Conservation (phyloP, 1,140 invertebrate species). For the Lepidurus couesii region DNA sequence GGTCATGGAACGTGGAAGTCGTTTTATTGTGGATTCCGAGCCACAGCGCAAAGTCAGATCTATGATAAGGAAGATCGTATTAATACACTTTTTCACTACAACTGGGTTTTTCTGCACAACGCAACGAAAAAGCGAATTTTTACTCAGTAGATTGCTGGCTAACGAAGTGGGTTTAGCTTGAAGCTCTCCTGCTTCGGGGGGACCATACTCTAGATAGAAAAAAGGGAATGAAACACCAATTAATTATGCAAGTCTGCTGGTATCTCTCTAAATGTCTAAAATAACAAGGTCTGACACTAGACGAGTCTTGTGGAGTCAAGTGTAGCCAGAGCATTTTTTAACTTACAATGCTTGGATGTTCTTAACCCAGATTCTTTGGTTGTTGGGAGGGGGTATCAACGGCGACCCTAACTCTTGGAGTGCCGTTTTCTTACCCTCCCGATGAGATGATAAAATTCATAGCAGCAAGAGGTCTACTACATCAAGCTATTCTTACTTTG, state of each 20-base stretch:
- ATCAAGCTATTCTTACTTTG: constrained; percentile 24
- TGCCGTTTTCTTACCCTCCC: constrained; percentile 17
- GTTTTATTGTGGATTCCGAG: constrained; percentile 52
- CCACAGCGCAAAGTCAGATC: constrained; percentile 53
- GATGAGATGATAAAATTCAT: constrained; percentile 24
- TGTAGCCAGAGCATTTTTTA: constrained; percentile 28
- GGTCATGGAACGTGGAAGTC: constrained; percentile 67
- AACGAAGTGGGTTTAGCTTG: constrained; percentile 57
- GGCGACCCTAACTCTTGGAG: background rate
- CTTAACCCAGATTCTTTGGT: background rate
- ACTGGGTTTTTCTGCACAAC: background rate
- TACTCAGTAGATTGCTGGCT: constrained; percentile 59
- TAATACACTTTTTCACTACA: constrained; percentile 26
- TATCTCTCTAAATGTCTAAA: background rate
- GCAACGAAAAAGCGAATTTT: constrained; percentile 39
- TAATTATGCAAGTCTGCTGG: background rate
- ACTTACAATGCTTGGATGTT: constrained; percentile 30
- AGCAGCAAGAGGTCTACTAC: constrained; percentile 31
- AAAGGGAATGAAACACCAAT: constrained; percentile 27
- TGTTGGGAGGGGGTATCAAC: constrained; percentile 17
- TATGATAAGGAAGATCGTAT: constrained; percentile 27
- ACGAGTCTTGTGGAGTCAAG: background rate
- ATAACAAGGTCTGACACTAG: background rate
- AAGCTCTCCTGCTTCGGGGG: constrained; percentile 64
- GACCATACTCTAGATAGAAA: constrained; percentile 65